A percentile compares a stretch with the other conserved stretches of the same genome.
Evolutionary conservation across 2,113 vertebrate genomes (phyloP).

Genomic region (Tiliqua scincoides): DNA sequence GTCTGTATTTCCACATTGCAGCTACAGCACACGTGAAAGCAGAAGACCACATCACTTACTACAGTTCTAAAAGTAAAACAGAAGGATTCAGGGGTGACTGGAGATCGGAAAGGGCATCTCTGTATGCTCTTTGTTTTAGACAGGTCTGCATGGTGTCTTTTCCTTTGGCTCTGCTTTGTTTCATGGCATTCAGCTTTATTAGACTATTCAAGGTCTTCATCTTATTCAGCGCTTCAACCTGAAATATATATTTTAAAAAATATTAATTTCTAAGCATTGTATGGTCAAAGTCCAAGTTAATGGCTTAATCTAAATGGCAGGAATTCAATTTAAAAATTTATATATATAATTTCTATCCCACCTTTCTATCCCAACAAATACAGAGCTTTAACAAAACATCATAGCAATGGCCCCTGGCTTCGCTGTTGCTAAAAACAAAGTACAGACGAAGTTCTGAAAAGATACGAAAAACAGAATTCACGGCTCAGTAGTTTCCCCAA

Average conservation of each 20-base stretch:
- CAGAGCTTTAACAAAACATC: too few species aligned
- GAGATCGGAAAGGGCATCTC: conserved; percentile 91
- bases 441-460: not conserved
- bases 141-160: conserved; percentile 96
- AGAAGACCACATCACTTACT: conserved; percentile 79
- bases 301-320: not conserved
- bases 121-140: conserved; percentile 92
- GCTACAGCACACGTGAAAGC: not conserved
- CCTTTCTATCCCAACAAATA: too few species aligned
- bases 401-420: not conserved
- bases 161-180: conserved; percentile 88
- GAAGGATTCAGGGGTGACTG: conserved; percentile 94
- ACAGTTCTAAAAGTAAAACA: conserved; percentile 90
- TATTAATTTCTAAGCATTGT: conserved; percentile 16
- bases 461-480: too few species aligned
- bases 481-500: not conserved
- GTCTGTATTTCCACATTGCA: conserved; percentile 12
- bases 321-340: not conserved
- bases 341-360: too few species aligned
- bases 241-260: conserved; percentile 55
- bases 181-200: conserved; percentile 93
- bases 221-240: conserved; percentile 97
- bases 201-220: conserved; percentile 95
- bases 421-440: not conserved
- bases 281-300: not conserved